Evolutionary conservation across 1,140 invertebrate genomes (phyloP).

Genomic region (Limonius californicus): DNA sequence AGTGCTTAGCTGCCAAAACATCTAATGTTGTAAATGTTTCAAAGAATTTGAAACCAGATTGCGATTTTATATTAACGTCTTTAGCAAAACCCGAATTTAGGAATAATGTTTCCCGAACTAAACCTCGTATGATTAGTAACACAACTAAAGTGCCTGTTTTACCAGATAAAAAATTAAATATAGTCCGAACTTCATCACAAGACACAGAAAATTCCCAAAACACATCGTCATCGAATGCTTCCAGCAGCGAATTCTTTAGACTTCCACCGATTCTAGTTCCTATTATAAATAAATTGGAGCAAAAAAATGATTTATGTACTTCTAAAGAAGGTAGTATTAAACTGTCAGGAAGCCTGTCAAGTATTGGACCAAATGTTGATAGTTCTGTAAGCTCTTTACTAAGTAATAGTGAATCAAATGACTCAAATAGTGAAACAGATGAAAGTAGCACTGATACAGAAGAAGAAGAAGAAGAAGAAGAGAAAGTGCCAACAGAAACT

Average conservation of each 20-base stretch:
- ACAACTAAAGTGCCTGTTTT: constrained; percentile 32
- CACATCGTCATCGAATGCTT: constrained; percentile 46
- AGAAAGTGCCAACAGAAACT: background rate
- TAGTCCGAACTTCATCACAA: constrained; percentile 53
- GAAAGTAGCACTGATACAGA: constrained; percentile 52
- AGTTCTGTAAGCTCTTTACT: constrained; percentile 59
- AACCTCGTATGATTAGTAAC: constrained; percentile 7
- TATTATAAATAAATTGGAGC: constrained; percentile 48
- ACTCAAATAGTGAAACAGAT: constrained; percentile 37
- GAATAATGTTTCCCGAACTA: constrained; percentile 10
- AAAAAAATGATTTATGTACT: constrained; percentile 19
- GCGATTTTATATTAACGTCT: constrained; percentile 42
- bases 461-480: constrained; percentile 28
- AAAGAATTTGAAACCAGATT: constrained; percentile 39
- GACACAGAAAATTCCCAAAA: constrained; percentile 54
- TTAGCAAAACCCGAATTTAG: constrained; percentile 28
- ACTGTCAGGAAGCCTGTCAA: constrained; percentile 53
- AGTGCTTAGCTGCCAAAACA: constrained; percentile 44
- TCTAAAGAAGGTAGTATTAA: constrained; percentile 22
- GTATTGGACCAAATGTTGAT: constrained; percentile 62
- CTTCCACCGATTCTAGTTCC: constrained; percentile 68
- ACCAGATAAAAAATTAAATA: constrained; percentile 39
- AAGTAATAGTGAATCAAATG: constrained; percentile 49
- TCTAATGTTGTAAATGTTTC: constrained; percentile 28
- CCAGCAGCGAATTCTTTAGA: constrained; percentile 53